phyloP scores from a whole-genome alignment of 2,888 invertebrate species.

The Boloria selene region DNA sequence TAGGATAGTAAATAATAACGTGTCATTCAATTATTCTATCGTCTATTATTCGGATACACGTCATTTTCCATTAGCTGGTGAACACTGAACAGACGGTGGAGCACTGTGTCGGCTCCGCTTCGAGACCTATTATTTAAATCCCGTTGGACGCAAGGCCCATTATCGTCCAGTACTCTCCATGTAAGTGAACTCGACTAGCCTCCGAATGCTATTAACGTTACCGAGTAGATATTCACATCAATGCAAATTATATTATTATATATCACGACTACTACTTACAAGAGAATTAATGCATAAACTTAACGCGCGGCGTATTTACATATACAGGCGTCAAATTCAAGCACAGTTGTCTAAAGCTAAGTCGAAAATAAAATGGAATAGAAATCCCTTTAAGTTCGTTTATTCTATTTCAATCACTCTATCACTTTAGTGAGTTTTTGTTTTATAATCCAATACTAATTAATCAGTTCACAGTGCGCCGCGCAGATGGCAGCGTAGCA shows the following conservation, averaged over 20 bases:
- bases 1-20: conserved; percentile 5
- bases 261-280: too few species aligned
- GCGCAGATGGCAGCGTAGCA: conserved; percentile 45
- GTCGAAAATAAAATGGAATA: conserved; percentile 14
- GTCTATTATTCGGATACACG: conserved; percentile 46
- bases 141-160: conserved; percentile 67
- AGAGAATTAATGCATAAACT: too few species aligned
- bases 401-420: conserved; percentile 54
- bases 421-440: conserved; percentile 56
- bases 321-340: too few species aligned
- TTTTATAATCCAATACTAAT: conserved; percentile 66
- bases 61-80: conserved; percentile 54
- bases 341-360: background rate
- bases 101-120: conserved; percentile 44
- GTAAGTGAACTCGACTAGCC: conserved; percentile 59
- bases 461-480: conserved; percentile 58
- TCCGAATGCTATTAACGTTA: conserved; percentile 52
- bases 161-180: conserved; percentile 54
- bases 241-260: conserved; percentile 25
- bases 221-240: conserved; percentile 40
- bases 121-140: conserved; percentile 72
- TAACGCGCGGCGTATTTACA: too few species aligned
- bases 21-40: conserved; percentile 28
- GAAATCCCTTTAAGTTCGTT: conserved; percentile 16
- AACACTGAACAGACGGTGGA: conserved; percentile 53